A percentile compares a stretch with the other conserved stretches of the same genome.
These are phyloP conservation scores for Plagiodera versicolora DNA, from an alignment of 2,888 invertebrate species.

Conservation along the genomic window DNA sequence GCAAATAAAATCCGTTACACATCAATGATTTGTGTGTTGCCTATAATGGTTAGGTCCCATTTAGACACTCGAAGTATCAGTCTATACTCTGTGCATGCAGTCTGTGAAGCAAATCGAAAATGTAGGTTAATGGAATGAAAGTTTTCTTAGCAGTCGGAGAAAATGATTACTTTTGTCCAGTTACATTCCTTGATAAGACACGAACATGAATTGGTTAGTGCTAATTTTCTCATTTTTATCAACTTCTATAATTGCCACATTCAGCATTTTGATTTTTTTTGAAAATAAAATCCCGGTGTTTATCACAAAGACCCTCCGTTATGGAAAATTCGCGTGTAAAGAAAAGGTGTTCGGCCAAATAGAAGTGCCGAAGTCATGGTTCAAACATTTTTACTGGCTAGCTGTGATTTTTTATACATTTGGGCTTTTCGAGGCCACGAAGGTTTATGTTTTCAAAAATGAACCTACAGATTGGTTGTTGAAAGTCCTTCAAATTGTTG, in stretches of 20 bases:
- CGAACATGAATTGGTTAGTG: conserved; percentile 43
- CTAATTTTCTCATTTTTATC: conserved; percentile 43
- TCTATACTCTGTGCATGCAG: too few relatives aligned
- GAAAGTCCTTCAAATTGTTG: conserved; percentile 56
- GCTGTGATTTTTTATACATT: conserved; percentile 62
- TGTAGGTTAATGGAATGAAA: too few relatives aligned
- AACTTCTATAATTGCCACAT: conserved; percentile 57
- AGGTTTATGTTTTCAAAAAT: conserved; percentile 57
- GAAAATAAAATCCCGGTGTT: conserved; percentile 69
- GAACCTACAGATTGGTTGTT: conserved; percentile 58
- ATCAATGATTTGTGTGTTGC: too few relatives aligned
- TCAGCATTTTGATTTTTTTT: conserved; percentile 65
- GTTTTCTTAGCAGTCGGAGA: too few relatives aligned
- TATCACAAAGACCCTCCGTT: conserved; percentile 67
- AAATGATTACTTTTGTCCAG: too few relatives aligned
- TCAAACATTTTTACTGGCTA: conserved; percentile 78
- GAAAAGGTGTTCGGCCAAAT: conserved; percentile 48
- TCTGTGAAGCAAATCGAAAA: too few relatives aligned
- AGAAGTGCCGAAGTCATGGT: conserved; percentile 80
- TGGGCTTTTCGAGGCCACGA: conserved; percentile 56
- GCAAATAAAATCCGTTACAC: too few relatives aligned
- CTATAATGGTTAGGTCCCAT: too few relatives aligned
- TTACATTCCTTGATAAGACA: too few relatives aligned
- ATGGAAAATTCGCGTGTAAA: conserved; percentile 72
- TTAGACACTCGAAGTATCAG: too few relatives aligned